Evolutionary conservation across 2,888 invertebrate genomes (phyloP), one percentile per base, ranked within the genome.

Genomic region (Nycteola revayana): DNA sequence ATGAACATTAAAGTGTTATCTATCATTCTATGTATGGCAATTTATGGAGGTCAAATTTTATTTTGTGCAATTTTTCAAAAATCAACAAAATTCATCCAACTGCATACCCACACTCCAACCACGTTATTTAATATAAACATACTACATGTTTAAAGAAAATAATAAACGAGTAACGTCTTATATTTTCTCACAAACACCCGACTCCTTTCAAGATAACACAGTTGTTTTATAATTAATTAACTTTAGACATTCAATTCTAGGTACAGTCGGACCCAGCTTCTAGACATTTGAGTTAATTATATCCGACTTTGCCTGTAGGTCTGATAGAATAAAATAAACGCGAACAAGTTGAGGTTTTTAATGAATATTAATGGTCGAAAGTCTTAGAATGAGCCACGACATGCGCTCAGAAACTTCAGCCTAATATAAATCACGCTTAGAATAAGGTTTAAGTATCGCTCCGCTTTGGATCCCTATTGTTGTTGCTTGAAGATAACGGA

Each of bases 341-440:
- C 49, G 62, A 67, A 66, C 69, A 75, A 75, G 74, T 78, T 68
- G 61, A 68, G 67, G 64, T 63, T 66, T 64, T 65, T 79, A 84
- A 84, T 83, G 76, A 83, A 84, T 79, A 84, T 83, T 79, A 83
- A 84, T 83, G 80, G 69, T 46, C 39, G 55, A 71, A 80, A 78
- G 72, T 78, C 73, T 74, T 62, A 62, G 68, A 78, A 76, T 78
- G 68, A 71, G 65, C 61, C 66, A 59, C 76, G 79, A 80, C 79
- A 75, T 61, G 76, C 75, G 75, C 75, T 40, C 67, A 67, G 62
- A 55, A 71, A 71, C 73, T 70, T 48, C 63, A 53, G 65, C 58
- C 65, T 62, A 65, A 68, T 67, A 82, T 81, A 83, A 84, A 83
- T 83, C 82, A 82, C 78, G 72, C 64, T 79, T 68, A 75, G 70